phyloP scores from a whole-genome alignment of 2,113 vertebrate species.

The Chelonoidis abingdonii region DNA sequence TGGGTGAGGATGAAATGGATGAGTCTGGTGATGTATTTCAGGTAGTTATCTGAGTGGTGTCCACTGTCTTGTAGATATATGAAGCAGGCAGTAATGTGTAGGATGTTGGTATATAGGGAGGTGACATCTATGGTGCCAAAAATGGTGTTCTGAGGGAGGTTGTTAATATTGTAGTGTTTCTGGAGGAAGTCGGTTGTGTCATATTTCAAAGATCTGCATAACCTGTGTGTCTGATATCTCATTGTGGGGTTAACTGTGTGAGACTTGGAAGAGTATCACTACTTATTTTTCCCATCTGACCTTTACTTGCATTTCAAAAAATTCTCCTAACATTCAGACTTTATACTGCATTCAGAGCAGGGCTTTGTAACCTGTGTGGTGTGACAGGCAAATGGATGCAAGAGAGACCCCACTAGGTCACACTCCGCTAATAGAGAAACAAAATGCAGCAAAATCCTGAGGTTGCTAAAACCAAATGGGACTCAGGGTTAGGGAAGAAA shows the following conservation, averaged over 20 bases:
- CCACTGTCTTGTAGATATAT: too few species aligned
- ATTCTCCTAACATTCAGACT: background rate
- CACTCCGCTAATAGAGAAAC: background rate
- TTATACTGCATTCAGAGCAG: background rate
- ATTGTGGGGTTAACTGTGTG: background rate
- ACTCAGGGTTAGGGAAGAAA: background rate
- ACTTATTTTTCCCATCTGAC: fast-evolving
- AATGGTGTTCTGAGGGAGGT: too few species aligned
- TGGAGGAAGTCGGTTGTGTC: background rate
- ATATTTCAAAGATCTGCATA: background rate
- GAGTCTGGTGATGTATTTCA: too few species aligned
- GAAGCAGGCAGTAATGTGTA: too few species aligned
- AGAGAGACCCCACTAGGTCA: background rate
- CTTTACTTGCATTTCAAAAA: background rate
- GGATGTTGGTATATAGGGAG: too few species aligned
- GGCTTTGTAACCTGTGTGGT: background rate
- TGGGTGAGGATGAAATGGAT: too few species aligned
- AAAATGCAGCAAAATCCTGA: background rate
- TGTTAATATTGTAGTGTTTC: background rate
- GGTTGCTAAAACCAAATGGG: background rate
- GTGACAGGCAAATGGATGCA: background rate
- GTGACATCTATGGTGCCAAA: too few species aligned
- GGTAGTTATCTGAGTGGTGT: too few species aligned
- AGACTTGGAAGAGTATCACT: background rate
- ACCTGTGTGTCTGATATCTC: background rate